Conservation (phyloP, 2,888 invertebrate species). For the Coleophora deauratella region DNA sequence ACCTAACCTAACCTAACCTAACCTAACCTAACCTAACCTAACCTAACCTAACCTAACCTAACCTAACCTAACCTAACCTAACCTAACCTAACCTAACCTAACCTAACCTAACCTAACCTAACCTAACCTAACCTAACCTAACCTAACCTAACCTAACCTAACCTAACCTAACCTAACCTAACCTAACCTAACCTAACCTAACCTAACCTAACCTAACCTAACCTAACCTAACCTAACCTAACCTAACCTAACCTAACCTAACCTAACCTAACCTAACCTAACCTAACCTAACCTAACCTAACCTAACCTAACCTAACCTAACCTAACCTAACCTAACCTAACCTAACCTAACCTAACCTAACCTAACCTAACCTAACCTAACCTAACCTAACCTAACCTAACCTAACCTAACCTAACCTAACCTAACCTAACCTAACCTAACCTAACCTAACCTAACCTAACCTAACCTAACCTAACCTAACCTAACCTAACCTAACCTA, state of each 20-base stretch:
- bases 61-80: conserved; percentile 12
- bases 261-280: conserved; percentile 11
- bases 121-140: conserved; percentile 12
- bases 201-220: conserved; percentile 7
- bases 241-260: conserved; percentile 12
- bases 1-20: conserved; percentile 12
- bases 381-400: too few relatives aligned
- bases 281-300: conserved; percentile 12
- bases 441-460: too few relatives aligned
- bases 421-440: too few relatives aligned
- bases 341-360: too few relatives aligned
- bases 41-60: conserved; percentile 10
- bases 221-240: conserved; percentile 9
- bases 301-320: conserved; percentile 10
- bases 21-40: conserved; percentile 12
- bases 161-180: conserved; percentile 7
- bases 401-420: too few relatives aligned
- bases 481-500: too few relatives aligned
- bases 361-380: too few relatives aligned
- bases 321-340: conserved; percentile 14
- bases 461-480: too few relatives aligned
- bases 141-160: conserved; percentile 7
- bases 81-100: conserved; percentile 16
- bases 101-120: conserved; percentile 20
- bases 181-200: conserved; percentile 8